These are phyloP conservation scores for Cladorhizidae sp. DNA, from an alignment of 37 sponge, comb jelly and placozoan species.

Conservation along the genomic window DNA sequence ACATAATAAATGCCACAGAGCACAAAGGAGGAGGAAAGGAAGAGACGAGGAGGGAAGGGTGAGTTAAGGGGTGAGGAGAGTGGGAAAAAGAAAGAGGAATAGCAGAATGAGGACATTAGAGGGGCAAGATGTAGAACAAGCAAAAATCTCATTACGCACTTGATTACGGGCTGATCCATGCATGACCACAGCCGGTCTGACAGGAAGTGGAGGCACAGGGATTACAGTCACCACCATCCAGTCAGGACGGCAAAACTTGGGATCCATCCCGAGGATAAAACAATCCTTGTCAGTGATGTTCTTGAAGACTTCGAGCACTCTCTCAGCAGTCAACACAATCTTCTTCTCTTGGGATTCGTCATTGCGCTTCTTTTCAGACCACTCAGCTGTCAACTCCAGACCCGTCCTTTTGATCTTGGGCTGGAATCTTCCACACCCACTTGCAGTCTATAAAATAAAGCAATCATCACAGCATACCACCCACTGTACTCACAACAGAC, in stretches of 20 bases:
- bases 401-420: slow-evolving; percentile 82
- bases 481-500: neutral
- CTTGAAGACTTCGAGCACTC: slow-evolving; percentile 93
- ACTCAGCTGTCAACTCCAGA: slow-evolving; percentile 93
- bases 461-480: neutral
- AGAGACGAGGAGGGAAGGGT: neutral
- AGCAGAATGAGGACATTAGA: neutral
- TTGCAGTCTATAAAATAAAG: slow-evolving; percentile 2
- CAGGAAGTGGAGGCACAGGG: slow-evolving; percentile 95
- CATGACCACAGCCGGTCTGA: slow-evolving; percentile 97
- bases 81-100: neutral
- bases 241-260: slow-evolving; percentile 90
- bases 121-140: neutral
- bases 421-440: slow-evolving; percentile 95
- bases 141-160: slow-evolving; percentile 28
- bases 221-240: slow-evolving; percentile 96
- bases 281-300: slow-evolving; percentile 95
- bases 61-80: neutral
- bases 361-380: slow-evolving; percentile 81
- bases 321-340: slow-evolving; percentile 85
- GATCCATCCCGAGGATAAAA: slow-evolving; percentile 86
- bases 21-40: no score
- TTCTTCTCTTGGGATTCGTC: slow-evolving; percentile 98
- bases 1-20: no score
- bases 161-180: slow-evolving; percentile 91